These are phyloP conservation scores for Nematostella vectensis DNA, from an alignment of 92 coral and sea anemone genomes.

Conservation along the genomic window DNA sequence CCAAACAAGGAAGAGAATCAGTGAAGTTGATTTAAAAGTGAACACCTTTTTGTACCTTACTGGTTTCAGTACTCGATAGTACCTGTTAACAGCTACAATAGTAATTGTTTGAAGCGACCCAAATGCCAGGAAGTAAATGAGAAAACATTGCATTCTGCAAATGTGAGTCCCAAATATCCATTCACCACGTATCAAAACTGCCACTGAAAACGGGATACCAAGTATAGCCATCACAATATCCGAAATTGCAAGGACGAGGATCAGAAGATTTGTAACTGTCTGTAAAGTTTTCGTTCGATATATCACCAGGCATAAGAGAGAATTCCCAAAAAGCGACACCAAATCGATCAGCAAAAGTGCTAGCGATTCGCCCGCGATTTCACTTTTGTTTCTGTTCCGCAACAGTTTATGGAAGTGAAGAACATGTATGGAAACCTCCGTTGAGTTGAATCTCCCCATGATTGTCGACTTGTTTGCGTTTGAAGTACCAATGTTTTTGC, in stretches of 20 bases:
- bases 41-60: constrained; percentile 25
- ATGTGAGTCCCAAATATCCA: constrained; percentile 34
- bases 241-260: constrained; percentile 27
- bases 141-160: constrained; percentile 47
- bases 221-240: constrained; percentile 41
- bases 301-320: constrained; percentile 30
- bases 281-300: constrained; percentile 18
- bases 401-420: background rate
- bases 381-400: constrained; percentile 4
- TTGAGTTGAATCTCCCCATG: background rate
- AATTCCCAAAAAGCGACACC: constrained; percentile 32
- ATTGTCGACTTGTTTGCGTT: background rate
- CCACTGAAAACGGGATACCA: constrained; percentile 42
- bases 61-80: constrained; percentile 41
- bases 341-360: constrained; percentile 24
- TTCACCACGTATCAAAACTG: constrained; percentile 30
- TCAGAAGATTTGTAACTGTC: constrained; percentile 34
- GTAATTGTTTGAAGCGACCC: constrained; percentile 52
- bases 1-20: constrained; percentile 28
- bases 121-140: constrained; percentile 38
- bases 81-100: constrained; percentile 44
- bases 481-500: too few relatives aligned
- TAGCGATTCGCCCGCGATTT: constrained; percentile 20
- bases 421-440: background rate
- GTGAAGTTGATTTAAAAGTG: constrained; percentile 34